These are phyloP conservation scores for Zosterops pallidus DNA, from an alignment of 2,113 vertebrate species.

Conservation along the genomic window DNA sequence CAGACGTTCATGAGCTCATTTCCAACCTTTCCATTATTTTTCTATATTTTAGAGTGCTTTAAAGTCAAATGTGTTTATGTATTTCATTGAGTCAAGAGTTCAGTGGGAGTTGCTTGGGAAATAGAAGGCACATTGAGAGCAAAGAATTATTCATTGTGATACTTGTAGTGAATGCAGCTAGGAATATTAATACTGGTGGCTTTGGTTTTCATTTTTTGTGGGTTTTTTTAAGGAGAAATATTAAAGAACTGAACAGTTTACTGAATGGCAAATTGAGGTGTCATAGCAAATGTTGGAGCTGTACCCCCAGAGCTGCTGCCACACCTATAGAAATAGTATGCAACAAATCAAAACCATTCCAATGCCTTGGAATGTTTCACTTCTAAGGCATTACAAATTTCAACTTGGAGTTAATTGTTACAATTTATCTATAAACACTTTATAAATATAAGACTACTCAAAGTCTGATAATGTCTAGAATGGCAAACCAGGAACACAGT, in stretches of 20 bases:
- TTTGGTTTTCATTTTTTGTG: neutral
- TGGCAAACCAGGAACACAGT: neutral
- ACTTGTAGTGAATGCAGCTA: neutral
- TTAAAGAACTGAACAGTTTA: neutral
- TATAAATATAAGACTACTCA: neutral
- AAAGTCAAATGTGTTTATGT: neutral
- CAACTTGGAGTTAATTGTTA: neutral
- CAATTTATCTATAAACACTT: neutral
- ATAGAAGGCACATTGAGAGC: neutral
- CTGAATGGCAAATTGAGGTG: neutral
- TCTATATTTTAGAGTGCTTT: neutral
- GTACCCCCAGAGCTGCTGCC: neutral
- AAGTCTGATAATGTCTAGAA: neutral
- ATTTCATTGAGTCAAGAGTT: slow-evolving; percentile 1
- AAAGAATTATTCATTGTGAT: neutral
- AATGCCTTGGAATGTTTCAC: neutral
- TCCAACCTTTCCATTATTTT: neutral
- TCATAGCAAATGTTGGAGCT: neutral
- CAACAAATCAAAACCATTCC: neutral
- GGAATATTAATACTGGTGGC: neutral
- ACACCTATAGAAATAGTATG: neutral
- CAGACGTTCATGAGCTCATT: neutral
- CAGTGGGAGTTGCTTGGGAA: neutral
- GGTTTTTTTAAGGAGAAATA: neutral
- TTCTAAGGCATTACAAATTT: neutral